Base-by-base conservation (phyloP, 2,797 vertebrate genomes). In the Gambusia yucatana region DNA sequence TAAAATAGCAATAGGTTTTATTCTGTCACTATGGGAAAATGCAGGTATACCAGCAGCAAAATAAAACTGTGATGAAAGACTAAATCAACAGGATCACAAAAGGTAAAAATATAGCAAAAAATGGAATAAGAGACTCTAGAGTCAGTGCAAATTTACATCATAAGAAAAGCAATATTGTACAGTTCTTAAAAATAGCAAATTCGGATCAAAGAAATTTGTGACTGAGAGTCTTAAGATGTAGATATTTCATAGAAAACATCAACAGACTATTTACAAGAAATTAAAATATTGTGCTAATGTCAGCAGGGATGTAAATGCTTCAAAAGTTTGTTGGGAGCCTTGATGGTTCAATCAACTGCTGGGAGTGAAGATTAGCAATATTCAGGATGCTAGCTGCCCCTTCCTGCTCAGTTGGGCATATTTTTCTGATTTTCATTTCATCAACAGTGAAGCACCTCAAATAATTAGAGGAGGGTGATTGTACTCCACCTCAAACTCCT, bases 361-460 rank as follows among this genome's bases (percentile, higher is more conserved):
- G 52, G 52, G 10, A 57, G 52, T 0, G 6, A 57, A 17, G 25
- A 28, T 57, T 28, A 28, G 3, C n/a, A 0, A 5, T 57, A 57
- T 52, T 52, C 50, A 52, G 50, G 7, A 52, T 1, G 8, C 7
- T 16, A 8, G 22, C 36, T 39, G 39, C 22, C 22, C 39, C 20
- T 25, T 41, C 10, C 0, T 13, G 16, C 36, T 22, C 36, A 25
- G 39, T 43, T 43, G 16, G 78, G 4, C 6, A 70, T 41, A 46
- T 90, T 85, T 82, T 81, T 86, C 85, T 74, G 76, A 87, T 86
- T 91, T 86, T 85, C 86, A 89, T 90, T 82, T 86, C 83, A 84
- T 84, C 80, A 89, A 84, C 86, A 74, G 91, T 93, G 86, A 91
- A 78, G 81, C 84, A 70, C 82, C 83, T 83, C 75, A 75, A 82